Base-by-base conservation (phyloP, 2,888 invertebrate species). In the Meiosimyza platycephala region DNA sequence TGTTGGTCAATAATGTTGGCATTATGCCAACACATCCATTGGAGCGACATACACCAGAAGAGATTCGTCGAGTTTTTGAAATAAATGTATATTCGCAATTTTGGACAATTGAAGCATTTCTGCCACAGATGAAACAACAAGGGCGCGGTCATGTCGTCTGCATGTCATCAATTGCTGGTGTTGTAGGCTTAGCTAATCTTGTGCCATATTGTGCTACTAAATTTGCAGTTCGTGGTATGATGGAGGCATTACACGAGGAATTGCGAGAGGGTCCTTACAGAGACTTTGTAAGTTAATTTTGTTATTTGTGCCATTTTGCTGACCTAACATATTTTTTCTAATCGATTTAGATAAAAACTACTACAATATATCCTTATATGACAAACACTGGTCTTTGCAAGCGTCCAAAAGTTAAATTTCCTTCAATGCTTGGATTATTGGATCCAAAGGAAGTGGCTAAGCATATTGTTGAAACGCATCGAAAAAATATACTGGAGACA, bases 341-440 rank as follows among this genome's bases (percentile, higher is more conserved):
- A 33, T 7, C 4, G 13, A n/a, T 84, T 71, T 84, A 91, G 89
- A 91, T 98, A 63, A 91, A 93, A 80, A 89, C 94, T 72, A 97
- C 97, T 0, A 92, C 92, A 0, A 91, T 97, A 75, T 96, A 91
- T 83, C 97, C 97, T 0, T 95, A 93, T 86, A 95, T 96, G 88
- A 94, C 95, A 18, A 93, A 95, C 85, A 96, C 96, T 0, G 95
- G 95, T 0, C 89, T 96, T 13, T 93, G 94, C 84, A 93, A 94
- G 84, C 92, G 91, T 78, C 93, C 94, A 0, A 91, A 89, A 83
- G 92, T 93, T 78, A 92, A 92, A 84, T 94, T 93, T 85, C 91
- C 92, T 0, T 89, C 88, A 22, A 82, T 93, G 78, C 89, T 94
- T 89, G 89, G 90, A 77, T 87, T 94, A 80, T 86, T 93, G 71